Evolutionary conservation across 1,140 invertebrate species (phyloP), one percentile per base, ranked within the genome.

Genomic region (Megalonaias nervosa): DNA sequence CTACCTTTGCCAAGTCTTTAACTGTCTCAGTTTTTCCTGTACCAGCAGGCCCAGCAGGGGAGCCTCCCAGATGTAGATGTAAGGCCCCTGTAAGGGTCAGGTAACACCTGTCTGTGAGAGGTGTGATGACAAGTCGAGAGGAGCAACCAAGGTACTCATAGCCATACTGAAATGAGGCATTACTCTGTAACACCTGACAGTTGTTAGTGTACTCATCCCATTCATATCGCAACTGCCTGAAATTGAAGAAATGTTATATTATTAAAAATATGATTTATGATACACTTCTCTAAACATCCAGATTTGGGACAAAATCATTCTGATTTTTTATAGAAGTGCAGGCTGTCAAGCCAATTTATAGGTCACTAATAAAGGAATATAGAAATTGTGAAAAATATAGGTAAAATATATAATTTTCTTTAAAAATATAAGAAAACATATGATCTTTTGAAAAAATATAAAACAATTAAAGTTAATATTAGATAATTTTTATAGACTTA

Each of bases 1-100:
- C 70, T 60, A 90, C 89, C 91, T 97, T 97, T 3, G 96, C 95
- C 77, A 97, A 92, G 92, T 97, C 96, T 92, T 97, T 97, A 48
- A 91, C 88, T 55, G 90, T 91, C 79, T 91, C 90, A 38, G 90
- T 91, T 81, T 91, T 91, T 4, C 90, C 90, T 21, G 90, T 91
- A 23, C 90, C 90, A 71, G 90, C 89, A 68, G 90, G 90, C 17
- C 90, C 90, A 9, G 88, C 89, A 17, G 89, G 88, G 26, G 89
- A 89, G 1, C 88, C 89, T 90, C 93, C 95, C 73, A 96, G 90
- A 90, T 97, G 94, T 75, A 96, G 91, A 86, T 96, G 95, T 17
- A 96, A 91, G 15, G 96, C 96, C 15, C 95, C 96, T 5, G 87
- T 89, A 71, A 91, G 78, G 15, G 90, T 90, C 19, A 91, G 84